Percentiles rank a stretch among this genome's conserved stretches.
These are phyloP conservation scores for Calyptommatus sinebrachiatus DNA, from an alignment of 2,113 vertebrate species.

Conservation along the genomic window DNA sequence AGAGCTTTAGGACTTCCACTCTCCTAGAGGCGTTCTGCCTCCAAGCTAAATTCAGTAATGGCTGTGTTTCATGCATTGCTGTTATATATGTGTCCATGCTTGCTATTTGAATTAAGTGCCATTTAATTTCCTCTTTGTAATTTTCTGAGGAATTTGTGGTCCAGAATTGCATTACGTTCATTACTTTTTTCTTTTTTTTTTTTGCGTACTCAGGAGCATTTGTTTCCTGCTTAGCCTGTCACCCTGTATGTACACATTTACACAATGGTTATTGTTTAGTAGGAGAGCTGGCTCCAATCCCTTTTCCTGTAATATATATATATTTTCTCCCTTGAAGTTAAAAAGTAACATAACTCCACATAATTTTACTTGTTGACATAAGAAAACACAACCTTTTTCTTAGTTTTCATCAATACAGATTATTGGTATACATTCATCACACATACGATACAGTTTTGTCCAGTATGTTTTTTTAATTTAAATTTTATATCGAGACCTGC, in stretches of 20 bases:
- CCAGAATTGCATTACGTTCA: neutral
- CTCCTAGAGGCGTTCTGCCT: neutral
- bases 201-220: neutral
- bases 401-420: neutral
- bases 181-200: neutral
- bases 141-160: neutral
- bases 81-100: neutral
- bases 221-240: slow-evolving; percentile 27
- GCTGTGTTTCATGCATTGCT: neutral
- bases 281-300: slow-evolving; percentile 8
- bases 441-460: too few species aligned
- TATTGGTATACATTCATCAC: too few species aligned
- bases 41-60: neutral
- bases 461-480: too few species aligned
- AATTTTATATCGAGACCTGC: too few species aligned
- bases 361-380: neutral
- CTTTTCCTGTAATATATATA: slow-evolving; percentile 40
- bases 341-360: slow-evolving; percentile 1
- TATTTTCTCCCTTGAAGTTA: slow-evolving; percentile 20
- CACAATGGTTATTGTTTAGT: slow-evolving; percentile 44
- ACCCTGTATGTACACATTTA: slow-evolving; percentile 28
- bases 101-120: neutral
- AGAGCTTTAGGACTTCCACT: too few species aligned
- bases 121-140: neutral
- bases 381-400: neutral